Evolutionary conservation across 2,797 vertebrate genomes (phyloP).

Genomic region (Micrastur ruficollis): DNA sequence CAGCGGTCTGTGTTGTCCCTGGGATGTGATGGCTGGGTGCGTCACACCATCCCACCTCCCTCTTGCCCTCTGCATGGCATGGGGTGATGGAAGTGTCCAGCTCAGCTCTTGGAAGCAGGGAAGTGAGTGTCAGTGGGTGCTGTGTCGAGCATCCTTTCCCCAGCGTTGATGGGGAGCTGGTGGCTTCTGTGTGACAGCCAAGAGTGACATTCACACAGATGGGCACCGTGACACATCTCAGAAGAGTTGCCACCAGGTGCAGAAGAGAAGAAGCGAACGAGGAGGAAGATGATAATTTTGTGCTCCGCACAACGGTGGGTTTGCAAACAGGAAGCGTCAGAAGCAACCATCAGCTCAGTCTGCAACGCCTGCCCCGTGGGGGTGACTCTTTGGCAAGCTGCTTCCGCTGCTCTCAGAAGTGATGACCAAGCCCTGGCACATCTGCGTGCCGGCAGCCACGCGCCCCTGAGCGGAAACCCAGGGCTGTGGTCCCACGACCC

Average conservation of each 20-base stretch:
- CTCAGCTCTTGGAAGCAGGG: background rate
- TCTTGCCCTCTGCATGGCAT: accelerated
- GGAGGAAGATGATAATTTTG: background rate
- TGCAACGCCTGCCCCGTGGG: background rate
- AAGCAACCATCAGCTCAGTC: background rate
- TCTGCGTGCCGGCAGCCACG: background rate
- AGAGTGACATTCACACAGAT: no score
- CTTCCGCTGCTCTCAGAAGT: background rate
- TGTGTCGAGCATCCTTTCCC: accelerated
- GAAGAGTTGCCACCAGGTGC: accelerated
- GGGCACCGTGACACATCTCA: background rate
- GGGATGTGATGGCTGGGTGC: accelerated
- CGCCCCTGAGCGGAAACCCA: background rate
- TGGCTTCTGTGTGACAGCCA: background rate
- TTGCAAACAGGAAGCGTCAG: background rate
- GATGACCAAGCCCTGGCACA: background rate
- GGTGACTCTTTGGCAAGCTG: background rate
- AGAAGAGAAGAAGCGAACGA: background rate
- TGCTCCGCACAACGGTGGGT: accelerated
- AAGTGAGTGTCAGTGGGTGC: background rate
- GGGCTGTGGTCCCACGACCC: background rate
- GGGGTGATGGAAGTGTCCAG: background rate
- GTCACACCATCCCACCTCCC: background rate
- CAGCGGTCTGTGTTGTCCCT: accelerated
- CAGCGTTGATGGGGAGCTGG: background rate